Conservation (phyloP, 2,797 vertebrate species). For the Channa striata region DNA sequence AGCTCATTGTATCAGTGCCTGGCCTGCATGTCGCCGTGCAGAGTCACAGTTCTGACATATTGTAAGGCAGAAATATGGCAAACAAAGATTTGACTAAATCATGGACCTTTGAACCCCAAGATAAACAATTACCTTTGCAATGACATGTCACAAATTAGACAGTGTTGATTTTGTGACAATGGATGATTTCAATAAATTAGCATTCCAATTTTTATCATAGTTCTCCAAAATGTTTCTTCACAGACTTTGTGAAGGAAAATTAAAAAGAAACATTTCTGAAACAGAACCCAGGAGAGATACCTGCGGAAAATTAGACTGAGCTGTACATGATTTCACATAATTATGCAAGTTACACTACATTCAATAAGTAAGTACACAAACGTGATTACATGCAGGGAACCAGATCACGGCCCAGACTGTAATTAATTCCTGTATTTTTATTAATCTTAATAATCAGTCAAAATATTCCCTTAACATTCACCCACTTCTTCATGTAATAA, state of each 20-base stretch:
- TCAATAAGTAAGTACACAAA: not conserved
- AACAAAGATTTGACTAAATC: conserved; percentile 27
- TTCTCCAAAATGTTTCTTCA: too few species aligned
- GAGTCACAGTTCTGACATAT: conserved; percentile 27
- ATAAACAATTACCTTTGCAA: not conserved
- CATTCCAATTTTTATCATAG: too few species aligned
- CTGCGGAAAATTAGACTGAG: conserved; percentile 5
- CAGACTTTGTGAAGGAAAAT: too few species aligned
- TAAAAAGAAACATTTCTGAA: too few species aligned
- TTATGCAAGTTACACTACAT: not conserved
- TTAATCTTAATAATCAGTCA: too few species aligned
- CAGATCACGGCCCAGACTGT: too few species aligned
- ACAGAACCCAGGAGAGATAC: not conserved
- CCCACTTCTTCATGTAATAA: too few species aligned
- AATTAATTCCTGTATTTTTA: too few species aligned
- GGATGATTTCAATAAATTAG: conserved; percentile 2
- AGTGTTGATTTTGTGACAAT: conserved; percentile 1
- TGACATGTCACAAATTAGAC: not conserved
- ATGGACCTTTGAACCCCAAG: not conserved
- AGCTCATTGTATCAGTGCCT: conserved; percentile 42
- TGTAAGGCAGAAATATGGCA: conserved; percentile 23
- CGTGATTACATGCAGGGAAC: too few species aligned
- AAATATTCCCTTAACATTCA: too few species aligned
- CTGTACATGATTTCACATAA: conserved; percentile 4
- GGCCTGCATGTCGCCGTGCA: conserved; percentile 4